Base-by-base conservation (phyloP, 2,113 vertebrate species). In the Haplochromis burtoni region DNA sequence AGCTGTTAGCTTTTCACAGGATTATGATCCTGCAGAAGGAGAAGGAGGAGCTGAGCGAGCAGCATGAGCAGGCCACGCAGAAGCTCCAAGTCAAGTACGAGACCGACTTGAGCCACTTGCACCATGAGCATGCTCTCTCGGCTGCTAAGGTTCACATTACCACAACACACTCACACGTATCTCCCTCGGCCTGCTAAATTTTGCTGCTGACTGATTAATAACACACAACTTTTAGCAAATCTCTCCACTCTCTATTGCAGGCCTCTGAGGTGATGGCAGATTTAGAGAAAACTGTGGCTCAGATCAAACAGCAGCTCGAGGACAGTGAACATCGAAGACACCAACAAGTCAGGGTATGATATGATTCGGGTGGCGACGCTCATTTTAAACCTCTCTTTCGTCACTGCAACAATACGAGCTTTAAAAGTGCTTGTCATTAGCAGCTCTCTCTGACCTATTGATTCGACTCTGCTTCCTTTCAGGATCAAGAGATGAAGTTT, bases 401-500 rank as follows among this genome's bases (percentile, higher is more conserved):
- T 24, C 54, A 29, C 53, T 19, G 35, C 54, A 80, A 55, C 33
- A 24, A 24, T 24, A 81, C 5, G 33, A 81, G 33, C 21, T 21
- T 78, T 33, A 78, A 78, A 78, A 78, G 29, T 13, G 6, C 26
- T 78, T n/a, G 45, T 49, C 5, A 49, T 78, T 78, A 19, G 87
- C 31, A n/a, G 31, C 47, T 81, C 31, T 45, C 5, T 8, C 10
- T 2, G 17, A 49, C 14, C n/a, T 45, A 19, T 66, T 16, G 42
- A 88, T 40, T 73, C 2, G 31, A 10, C 57, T 90, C 16, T 78
- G 33, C 82, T 83, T 78, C 29, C 2, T 86, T 88, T 82, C 92
- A 99, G 98, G 97, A 99, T 86, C 97, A 97, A 89, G 97, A 97
- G 85, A 91, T 89, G 68, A 97, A 95, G 54, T 94, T 96, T 93